These are phyloP conservation scores for Carassius auratus DNA, from an alignment of 2,113 vertebrate species.

Conservation along the genomic window DNA sequence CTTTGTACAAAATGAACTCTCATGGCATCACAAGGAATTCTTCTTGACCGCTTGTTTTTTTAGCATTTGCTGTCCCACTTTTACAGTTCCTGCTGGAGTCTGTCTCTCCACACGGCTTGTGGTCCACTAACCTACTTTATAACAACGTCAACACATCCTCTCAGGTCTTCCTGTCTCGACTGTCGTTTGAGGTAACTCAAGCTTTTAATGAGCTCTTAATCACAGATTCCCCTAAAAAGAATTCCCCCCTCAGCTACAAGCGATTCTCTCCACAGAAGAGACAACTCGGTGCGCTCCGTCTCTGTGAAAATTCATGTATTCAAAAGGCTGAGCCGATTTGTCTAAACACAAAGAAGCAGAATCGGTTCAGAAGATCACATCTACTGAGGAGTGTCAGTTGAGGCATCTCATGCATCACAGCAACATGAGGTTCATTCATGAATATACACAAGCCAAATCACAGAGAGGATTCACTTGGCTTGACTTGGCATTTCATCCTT, in stretches of 20 bases:
- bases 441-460: slow-evolving; percentile 65
- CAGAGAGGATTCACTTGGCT: slow-evolving; percentile 68
- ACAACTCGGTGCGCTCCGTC: slow-evolving; percentile 28
- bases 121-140: slow-evolving; percentile 80
- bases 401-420: slow-evolving; percentile 61
- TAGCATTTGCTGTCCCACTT: slow-evolving; percentile 66
- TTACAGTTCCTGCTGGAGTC: slow-evolving; percentile 60
- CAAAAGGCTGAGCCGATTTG: slow-evolving; percentile 54
- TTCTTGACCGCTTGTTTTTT: slow-evolving; percentile 56
- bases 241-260: slow-evolving; percentile 24
- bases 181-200: slow-evolving; percentile 65
- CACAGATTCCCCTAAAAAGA: slow-evolving; percentile 52
- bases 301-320: slow-evolving; percentile 57
- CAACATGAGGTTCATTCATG: slow-evolving; percentile 62
- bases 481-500: slow-evolving; percentile 72
- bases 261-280: slow-evolving; percentile 20
- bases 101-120: slow-evolving; percentile 56
- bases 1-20: background rate
- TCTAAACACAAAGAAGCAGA: slow-evolving; percentile 53
- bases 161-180: slow-evolving; percentile 71
- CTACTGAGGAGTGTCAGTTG: slow-evolving; percentile 63
- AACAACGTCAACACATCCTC: slow-evolving; percentile 71
- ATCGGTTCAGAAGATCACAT: slow-evolving; percentile 60
- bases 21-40: slow-evolving; percentile 45
- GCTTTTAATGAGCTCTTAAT: slow-evolving; percentile 70